Evolutionary conservation across 2,797 vertebrate genomes (phyloP).

Genomic region (Sebastes taczanowskii): DNA sequence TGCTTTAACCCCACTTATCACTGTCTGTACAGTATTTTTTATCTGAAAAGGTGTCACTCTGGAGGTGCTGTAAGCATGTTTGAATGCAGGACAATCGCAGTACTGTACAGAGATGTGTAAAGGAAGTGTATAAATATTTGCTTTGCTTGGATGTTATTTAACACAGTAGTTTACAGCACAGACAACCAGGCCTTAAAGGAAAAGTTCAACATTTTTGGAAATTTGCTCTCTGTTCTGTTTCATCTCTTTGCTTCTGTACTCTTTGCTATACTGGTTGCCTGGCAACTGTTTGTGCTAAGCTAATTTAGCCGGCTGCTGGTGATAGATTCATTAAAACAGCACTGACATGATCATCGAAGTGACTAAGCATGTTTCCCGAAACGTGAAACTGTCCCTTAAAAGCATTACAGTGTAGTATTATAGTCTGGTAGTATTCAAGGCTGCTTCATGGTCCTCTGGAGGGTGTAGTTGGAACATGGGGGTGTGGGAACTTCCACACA

Average conservation of each 20-base stretch:
- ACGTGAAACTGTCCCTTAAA: neutral
- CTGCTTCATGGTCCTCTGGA: slow-evolving; percentile 18
- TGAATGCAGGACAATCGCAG: accelerated
- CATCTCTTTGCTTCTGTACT: neutral
- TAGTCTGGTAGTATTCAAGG: neutral
- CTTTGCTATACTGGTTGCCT: neutral
- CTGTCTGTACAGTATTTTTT: neutral
- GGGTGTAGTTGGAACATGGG: slow-evolving; percentile 19
- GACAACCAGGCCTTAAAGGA: neutral
- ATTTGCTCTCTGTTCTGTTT: neutral
- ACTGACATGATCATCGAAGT: neutral
- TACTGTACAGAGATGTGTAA: neutral
- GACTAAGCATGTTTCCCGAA: neutral
- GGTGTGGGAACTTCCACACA: slow-evolving; percentile 57
- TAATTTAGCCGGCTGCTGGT: neutral
- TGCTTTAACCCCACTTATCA: neutral
- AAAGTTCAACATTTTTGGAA: neutral
- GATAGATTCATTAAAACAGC: neutral
- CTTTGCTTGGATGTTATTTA: neutral
- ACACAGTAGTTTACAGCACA: neutral
- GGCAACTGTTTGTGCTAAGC: neutral
- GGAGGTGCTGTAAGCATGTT: neutral
- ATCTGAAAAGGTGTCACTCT: neutral
- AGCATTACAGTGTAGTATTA: neutral
- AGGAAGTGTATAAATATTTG: neutral